Percentiles rank a stretch among this genome's conserved stretches.
Evolutionary conservation across 1,140 invertebrate genomes (phyloP).

Genomic region (Drosophila albomicans): DNA sequence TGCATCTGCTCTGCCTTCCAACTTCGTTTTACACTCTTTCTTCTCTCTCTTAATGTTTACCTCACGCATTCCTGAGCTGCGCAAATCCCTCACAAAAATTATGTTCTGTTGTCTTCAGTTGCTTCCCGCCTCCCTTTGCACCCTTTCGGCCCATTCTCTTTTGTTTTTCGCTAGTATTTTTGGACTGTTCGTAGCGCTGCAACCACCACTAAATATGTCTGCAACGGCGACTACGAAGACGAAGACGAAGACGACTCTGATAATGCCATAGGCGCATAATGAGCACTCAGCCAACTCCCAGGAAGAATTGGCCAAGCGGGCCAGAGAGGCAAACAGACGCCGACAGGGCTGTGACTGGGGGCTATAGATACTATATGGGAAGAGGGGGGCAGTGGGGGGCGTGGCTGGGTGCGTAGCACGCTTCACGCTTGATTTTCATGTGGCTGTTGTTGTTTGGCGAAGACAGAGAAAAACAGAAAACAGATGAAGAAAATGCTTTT

Average conservation of each 20-base stretch:
- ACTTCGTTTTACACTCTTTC: not conserved
- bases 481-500: slow-evolving; percentile 81
- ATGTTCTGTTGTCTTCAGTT: slow-evolving; percentile 56
- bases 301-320: slow-evolving; percentile 5
- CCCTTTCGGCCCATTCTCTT: not conserved
- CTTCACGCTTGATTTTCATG: slow-evolving; percentile 80
- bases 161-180: slow-evolving; percentile 39
- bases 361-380: not conserved
- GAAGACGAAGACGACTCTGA: slow-evolving; percentile 16
- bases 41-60: not conserved
- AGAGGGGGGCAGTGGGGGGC: not conserved
- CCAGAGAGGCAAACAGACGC: slow-evolving; percentile 9
- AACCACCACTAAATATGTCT: slow-evolving; percentile 3
- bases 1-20: too few relatives aligned
- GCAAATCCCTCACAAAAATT: slow-evolving; percentile 54
- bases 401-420: slow-evolving; percentile 41
- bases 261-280: slow-evolving; percentile 31
- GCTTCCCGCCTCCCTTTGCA: not conserved
- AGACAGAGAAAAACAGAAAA: slow-evolving; percentile 39
- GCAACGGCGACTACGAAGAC: not conserved
- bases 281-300: not conserved
- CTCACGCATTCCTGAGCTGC: slow-evolving; percentile 15
- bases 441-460: slow-evolving; percentile 68
- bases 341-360: slow-evolving; percentile 15
- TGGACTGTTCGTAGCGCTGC: slow-evolving; percentile 27